These are phyloP conservation scores for Amphiura filiformis DNA, from an alignment of 35 echinoderm and acorn worm genomes.

Conservation along the genomic window DNA sequence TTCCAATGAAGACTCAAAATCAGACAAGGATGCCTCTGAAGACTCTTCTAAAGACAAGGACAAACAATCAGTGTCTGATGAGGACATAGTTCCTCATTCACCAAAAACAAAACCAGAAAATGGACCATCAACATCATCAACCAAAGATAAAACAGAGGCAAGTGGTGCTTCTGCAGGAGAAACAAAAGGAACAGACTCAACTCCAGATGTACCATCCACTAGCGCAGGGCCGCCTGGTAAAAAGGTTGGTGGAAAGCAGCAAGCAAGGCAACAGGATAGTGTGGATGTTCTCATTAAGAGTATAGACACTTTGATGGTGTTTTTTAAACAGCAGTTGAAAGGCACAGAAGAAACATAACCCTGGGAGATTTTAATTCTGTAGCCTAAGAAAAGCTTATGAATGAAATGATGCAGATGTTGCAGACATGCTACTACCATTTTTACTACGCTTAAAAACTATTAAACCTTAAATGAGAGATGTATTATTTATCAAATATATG, in stretches of 20 bases:
- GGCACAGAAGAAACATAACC: constrained; percentile 5
- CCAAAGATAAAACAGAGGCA: background rate
- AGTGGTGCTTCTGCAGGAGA: background rate
- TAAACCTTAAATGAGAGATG: background rate
- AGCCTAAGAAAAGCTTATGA: background rate
- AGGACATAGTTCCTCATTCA: background rate
- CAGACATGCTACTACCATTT: background rate
- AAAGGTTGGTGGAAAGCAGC: constrained; percentile 10
- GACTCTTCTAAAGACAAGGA: background rate
- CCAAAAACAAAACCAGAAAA: background rate
- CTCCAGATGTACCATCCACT: background rate
- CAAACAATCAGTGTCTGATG: background rate
- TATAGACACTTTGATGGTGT: constrained; percentile 5
- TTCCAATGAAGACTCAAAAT: background rate
- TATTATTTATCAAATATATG: background rate
- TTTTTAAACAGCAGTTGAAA: constrained; percentile 20
- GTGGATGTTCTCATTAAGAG: constrained; percentile 41
- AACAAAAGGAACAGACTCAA: background rate
- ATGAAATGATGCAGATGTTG: too few relatives aligned
- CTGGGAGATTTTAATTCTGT: background rate
- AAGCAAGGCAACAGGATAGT: constrained; percentile 12
- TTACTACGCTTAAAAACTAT: background rate
- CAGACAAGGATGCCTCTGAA: background rate
- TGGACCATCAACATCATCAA: background rate
- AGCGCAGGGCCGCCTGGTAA: background rate